Percentiles rank a stretch among this genome's conserved stretches.
Conservation (phyloP, 1,140 invertebrate genomes). For the Marisa cornuarietis region DNA sequence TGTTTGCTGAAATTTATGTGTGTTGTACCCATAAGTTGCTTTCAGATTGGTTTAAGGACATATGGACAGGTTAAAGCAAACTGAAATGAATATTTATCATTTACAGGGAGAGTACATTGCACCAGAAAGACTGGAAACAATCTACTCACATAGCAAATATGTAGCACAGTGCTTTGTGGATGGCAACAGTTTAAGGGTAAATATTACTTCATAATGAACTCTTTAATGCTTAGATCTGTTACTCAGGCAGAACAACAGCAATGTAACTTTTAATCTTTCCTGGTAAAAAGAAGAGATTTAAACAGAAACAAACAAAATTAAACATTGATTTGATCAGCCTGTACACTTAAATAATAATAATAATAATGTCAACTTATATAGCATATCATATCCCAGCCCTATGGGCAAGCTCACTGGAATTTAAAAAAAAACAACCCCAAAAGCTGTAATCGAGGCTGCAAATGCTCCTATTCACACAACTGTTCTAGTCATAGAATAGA, state of each 20-base stretch:
- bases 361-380: no score
- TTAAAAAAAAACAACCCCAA: no score
- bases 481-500: no score
- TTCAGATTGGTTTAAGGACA: not conserved
- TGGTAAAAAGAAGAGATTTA: not conserved
- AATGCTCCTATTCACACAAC: no score
- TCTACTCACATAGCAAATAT: constrained; percentile 90
- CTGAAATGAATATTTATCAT: not conserved
- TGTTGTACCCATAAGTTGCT: no score
- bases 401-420: no score
- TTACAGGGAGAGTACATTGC: constrained; percentile 76
- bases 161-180: constrained; percentile 96
- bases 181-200: constrained; percentile 89
- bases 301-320: not conserved
- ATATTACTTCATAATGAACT: not conserved
- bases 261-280: not conserved
- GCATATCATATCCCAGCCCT: no score
- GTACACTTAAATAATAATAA: no score
- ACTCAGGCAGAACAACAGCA: not conserved
- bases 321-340: no score
- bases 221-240: not conserved
- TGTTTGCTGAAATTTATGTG: not conserved
- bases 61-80: not conserved
- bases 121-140: constrained; percentile 97
- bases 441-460: no score